Conservation (phyloP, 2,797 vertebrate genomes). For the Distichodus sexfasciatus region DNA sequence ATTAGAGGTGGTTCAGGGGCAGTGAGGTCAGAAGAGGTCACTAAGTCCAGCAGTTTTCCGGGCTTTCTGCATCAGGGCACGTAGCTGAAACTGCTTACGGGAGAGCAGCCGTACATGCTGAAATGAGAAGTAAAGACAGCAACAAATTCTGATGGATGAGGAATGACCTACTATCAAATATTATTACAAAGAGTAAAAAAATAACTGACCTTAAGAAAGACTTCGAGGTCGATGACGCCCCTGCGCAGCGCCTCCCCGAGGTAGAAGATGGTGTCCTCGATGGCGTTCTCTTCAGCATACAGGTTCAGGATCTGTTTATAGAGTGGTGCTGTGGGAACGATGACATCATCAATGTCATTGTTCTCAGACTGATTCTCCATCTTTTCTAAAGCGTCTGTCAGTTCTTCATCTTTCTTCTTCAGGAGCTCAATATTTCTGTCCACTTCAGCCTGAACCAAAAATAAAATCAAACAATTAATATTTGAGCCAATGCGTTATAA, state of each 20-base stretch:
- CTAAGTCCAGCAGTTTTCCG: conserved; percentile 97
- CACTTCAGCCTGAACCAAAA: conserved; percentile 91
- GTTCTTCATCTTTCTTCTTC: conserved; percentile 96
- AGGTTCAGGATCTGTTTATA: conserved; percentile 99
- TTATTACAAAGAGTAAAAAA: background rate
- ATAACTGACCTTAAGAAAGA: conserved; percentile 90
- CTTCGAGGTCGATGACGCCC: conserved; percentile 95
- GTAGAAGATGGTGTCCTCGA: conserved; percentile 99
- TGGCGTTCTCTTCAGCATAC: conserved; percentile 97
- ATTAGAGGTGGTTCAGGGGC: background rate
- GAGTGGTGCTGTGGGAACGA: conserved; percentile 95
- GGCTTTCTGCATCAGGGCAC: conserved; percentile 98
- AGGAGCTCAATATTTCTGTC: conserved; percentile 96
- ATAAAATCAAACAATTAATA: no score
- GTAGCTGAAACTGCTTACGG: conserved; percentile 98
- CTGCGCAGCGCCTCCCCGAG: conserved; percentile 93
- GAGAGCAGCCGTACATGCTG: conserved; percentile 97
- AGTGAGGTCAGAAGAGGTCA: conserved; percentile 88
- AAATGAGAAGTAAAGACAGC: background rate
- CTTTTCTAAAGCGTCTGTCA: conserved; percentile 95
- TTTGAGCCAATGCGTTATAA: no score
- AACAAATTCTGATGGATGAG: background rate
- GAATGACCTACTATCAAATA: background rate
- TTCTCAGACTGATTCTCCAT: conserved; percentile 99
- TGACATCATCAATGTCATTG: conserved; percentile 97